A percentile compares a stretch with the other conserved stretches of the same genome.
Conservation (phyloP, 2,888 invertebrate species). For the Agrotis exclamationis region DNA sequence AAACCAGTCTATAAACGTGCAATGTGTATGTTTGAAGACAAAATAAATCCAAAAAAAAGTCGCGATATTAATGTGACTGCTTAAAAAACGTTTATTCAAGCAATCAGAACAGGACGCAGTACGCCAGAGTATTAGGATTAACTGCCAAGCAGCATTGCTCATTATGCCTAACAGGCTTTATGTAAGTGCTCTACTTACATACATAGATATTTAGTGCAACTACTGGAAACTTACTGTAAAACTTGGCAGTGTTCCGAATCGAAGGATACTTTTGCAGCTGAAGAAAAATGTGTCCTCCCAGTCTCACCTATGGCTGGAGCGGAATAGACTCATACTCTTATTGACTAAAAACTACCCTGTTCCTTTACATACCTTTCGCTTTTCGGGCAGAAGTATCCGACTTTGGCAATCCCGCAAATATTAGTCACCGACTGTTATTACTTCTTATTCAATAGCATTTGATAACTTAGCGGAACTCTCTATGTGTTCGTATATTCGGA, state of each 20-base stretch:
- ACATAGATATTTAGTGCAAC: neutral
- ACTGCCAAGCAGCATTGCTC: neutral
- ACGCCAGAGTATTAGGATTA: slow-evolving; percentile 18
- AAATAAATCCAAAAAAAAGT: neutral
- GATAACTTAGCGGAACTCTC: neutral
- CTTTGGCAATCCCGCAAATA: neutral
- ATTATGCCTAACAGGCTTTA: slow-evolving; percentile 20
- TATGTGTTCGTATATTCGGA: neutral
- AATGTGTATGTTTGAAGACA: neutral
- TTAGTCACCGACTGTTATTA: neutral
- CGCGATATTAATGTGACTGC: neutral
- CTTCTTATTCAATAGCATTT: neutral
- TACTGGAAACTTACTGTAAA: slow-evolving; percentile 1
- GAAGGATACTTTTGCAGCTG: neutral
- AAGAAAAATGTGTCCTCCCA: neutral
- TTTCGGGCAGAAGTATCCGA: too few relatives aligned
- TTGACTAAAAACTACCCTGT: too few relatives aligned
- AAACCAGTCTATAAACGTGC: neutral
- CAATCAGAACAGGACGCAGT: slow-evolving; percentile 2
- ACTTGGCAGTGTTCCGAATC: neutral
- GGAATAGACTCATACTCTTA: too few relatives aligned
- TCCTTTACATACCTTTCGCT: too few relatives aligned
- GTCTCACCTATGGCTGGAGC: too few relatives aligned
- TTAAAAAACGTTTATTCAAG: neutral
- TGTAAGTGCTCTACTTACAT: slow-evolving; percentile 12